Conservation (phyloP, 2,888 invertebrate species). For the Penaeus monodon region DNA sequence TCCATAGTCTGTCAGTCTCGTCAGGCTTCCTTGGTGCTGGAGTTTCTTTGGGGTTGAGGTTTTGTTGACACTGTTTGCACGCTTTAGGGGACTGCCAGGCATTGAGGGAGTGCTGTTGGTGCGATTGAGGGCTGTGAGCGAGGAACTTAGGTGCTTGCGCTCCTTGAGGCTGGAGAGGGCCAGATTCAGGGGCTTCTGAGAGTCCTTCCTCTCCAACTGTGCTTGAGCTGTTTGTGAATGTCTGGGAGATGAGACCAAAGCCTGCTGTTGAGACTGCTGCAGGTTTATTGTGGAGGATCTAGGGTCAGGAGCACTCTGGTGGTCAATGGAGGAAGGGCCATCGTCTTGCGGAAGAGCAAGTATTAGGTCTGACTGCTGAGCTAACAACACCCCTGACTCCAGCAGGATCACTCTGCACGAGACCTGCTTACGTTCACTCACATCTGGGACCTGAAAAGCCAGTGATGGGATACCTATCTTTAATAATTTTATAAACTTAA, state of each 20-base stretch:
- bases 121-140: constrained; percentile 32
- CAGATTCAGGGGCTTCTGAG: constrained; percentile 32
- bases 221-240: background rate
- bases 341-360: constrained; percentile 22
- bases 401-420: constrained; percentile 41
- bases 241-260: background rate
- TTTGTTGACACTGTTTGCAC: constrained; percentile 14
- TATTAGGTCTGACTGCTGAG: constrained; percentile 50
- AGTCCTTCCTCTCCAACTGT: constrained; percentile 38
- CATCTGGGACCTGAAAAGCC: constrained; percentile 39
- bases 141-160: constrained; percentile 48
- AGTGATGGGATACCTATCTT: background rate
- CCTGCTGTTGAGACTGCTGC: background rate
- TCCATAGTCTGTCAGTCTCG: constrained; percentile 36
- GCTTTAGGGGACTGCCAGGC: constrained; percentile 37
- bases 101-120: constrained; percentile 28
- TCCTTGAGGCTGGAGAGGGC: constrained; percentile 31
- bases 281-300: background rate
- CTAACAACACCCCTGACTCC: constrained; percentile 46
- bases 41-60: constrained; percentile 32
- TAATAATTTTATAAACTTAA: background rate
- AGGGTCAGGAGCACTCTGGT: background rate
- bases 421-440: constrained; percentile 49
- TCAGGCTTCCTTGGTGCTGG: constrained; percentile 32
- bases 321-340: background rate